Base-by-base conservation (phyloP, 2,888 invertebrate genomes). In the Tromatobia lineatoria region DNA sequence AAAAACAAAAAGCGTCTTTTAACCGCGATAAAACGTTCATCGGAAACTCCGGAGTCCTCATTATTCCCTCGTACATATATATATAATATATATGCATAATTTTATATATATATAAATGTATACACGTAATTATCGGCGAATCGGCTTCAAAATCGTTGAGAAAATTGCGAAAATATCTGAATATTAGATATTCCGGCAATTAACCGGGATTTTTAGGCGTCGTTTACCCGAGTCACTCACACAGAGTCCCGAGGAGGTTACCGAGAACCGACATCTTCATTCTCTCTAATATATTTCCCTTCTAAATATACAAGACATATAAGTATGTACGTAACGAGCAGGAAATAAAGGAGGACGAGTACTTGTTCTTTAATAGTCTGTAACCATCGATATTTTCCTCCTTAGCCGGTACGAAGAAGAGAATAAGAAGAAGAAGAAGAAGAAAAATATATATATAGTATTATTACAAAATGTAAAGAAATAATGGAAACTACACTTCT, bases 401-500 rank as follows among this genome's bases (percentile, higher is more conserved):
- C n/a, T 0, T 15, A 6, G 4, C 15, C 23, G 50, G 45, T 18
- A 42, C 2, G 38, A 20, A 15, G 4, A 29, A 23, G 34, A 18
- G n/a, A 29, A n/a, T 8, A 18, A 13, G 64, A 15, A 50, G 18
- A 23, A 20, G 15, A 42, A 45, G 47, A 38, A 38, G n/a, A 23
- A 10, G 47, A 29, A 8, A 76, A 54, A 47, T 25, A 70, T 70
- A 76, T 66, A 64, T 61, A 45, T 71, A 61, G 13, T 50, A 23
- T 59, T 45, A 71, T 59, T 50, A 66, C 8, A 70, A 54, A 69
- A 70, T 71, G 59, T 70, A 57, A 61, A 70, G 70, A 71, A 66
- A 64, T 20, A 64, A 64, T 20, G 3, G 11, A 64, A 64, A 95
- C 96, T 96, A 97, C 95, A 96, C 97, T 95, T 96, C 96, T 92